Percentiles rank a stretch among this genome's conserved stretches.
Evolutionary conservation across 2,888 invertebrate genomes (phyloP).

Genomic region (Ormyrus labotus): DNA sequence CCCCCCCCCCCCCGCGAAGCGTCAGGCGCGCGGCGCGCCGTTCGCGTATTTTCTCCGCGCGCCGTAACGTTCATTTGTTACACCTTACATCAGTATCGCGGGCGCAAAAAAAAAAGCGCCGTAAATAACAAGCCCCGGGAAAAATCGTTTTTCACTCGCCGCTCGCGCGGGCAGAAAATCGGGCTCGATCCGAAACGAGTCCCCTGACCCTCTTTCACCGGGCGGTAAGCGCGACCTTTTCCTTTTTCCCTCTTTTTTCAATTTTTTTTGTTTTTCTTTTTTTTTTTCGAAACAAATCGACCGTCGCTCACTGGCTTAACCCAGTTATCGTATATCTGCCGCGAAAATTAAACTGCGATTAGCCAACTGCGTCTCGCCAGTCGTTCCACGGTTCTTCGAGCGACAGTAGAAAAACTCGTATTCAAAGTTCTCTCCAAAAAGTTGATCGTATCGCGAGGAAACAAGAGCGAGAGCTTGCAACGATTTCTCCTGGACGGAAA

Average conservation of each 20-base stretch:
- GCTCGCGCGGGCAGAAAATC: not conserved
- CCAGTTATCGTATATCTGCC: too few relatives aligned
- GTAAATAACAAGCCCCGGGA: conserved; percentile 22
- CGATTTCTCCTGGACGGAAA: not conserved
- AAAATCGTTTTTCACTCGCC: conserved; percentile 15
- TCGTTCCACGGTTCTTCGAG: too few relatives aligned
- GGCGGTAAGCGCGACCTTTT: not conserved
- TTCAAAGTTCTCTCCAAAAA: too few relatives aligned
- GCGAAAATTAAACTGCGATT: too few relatives aligned
- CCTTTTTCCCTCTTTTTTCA: not conserved
- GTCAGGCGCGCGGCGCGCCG: not conserved
- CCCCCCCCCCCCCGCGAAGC: too few relatives aligned
- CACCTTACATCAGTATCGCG: conserved; percentile 4
- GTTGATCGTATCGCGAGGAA: too few relatives aligned
- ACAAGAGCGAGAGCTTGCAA: too few relatives aligned
- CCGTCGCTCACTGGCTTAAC: too few relatives aligned
- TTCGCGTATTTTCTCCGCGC: conserved; percentile 1
- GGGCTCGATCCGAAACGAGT: conserved; percentile 19
- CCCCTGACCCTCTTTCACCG: conserved; percentile 11
- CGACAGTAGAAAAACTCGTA: too few relatives aligned
- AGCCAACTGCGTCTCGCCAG: too few relatives aligned
- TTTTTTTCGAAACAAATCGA: too few relatives aligned
- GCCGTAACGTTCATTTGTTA: not conserved
- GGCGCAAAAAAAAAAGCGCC: not conserved
- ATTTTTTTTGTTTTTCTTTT: too few relatives aligned